These are phyloP conservation scores for Salvelinus namaycush DNA, from an alignment of 2,113 vertebrate genomes.

Conservation along the genomic window DNA sequence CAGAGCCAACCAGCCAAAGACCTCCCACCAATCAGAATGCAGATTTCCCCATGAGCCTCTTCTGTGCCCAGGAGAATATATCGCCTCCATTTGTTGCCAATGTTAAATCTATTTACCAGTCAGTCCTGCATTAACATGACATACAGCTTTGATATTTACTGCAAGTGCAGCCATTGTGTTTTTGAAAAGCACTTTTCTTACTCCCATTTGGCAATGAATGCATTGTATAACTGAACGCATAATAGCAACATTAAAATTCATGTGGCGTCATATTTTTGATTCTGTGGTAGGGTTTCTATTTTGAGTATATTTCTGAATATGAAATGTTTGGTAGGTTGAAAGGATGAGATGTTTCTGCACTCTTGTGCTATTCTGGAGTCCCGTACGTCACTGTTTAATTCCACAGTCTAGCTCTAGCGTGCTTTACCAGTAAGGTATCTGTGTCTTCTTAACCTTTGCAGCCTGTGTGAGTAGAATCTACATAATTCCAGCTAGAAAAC, in stretches of 20 bases:
- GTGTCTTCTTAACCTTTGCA: slow-evolving; percentile 4
- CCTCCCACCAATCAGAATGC: slow-evolving; percentile 20
- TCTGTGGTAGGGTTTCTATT: slow-evolving; percentile 33
- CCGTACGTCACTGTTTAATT: slow-evolving; percentile 44
- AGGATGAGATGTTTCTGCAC: slow-evolving; percentile 7
- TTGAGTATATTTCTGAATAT: slow-evolving; percentile 36
- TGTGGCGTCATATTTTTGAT: background rate
- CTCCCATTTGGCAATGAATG: slow-evolving; percentile 39
- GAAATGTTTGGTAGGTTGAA: background rate
- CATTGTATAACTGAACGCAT: slow-evolving; percentile 46
- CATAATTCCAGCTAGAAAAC: too few relatives aligned
- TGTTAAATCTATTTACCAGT: slow-evolving; percentile 59
- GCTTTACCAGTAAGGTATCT: slow-evolving; percentile 42
- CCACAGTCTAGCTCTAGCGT: slow-evolving; percentile 28
- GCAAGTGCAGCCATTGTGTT: slow-evolving; percentile 34
- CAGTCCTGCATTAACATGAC: slow-evolving; percentile 56
- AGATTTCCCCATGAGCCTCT: slow-evolving; percentile 29
- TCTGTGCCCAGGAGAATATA: slow-evolving; percentile 42
- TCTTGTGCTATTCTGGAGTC: slow-evolving; percentile 15
- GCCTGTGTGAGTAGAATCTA: slow-evolving; percentile 16
- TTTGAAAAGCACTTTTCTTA: slow-evolving; percentile 39
- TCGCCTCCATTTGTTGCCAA: slow-evolving; percentile 47
- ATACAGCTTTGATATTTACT: slow-evolving; percentile 4
- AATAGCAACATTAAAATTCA: slow-evolving; percentile 51
- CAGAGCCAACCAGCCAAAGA: background rate